phyloP scores from a whole-genome alignment of 2,113 vertebrate species.

The Emydocephalus ijimae region DNA sequence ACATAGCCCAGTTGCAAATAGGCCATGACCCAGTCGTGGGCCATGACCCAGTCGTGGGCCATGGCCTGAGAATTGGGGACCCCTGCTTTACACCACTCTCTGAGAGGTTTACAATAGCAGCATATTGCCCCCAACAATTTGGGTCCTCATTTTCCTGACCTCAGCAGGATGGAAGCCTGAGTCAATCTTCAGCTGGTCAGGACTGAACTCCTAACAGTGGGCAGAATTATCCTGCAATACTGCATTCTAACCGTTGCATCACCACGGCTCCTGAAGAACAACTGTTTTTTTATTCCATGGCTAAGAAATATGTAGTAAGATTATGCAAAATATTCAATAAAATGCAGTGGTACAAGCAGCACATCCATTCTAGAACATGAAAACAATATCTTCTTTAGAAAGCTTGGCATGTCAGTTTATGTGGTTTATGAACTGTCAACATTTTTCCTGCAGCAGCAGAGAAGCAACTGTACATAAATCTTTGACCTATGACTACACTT shows the following conservation, averaged over 20 bases:
- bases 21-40: too few relatives aligned
- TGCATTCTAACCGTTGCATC: neutral
- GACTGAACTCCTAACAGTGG: neutral
- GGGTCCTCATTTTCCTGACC: neutral
- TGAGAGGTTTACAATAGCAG: neutral
- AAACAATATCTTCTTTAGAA: neutral
- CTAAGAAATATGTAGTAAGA: neutral
- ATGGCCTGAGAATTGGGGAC: too few relatives aligned
- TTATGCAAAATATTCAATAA: neutral
- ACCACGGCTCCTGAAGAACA: neutral
- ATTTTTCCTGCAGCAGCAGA: neutral
- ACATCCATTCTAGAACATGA: neutral
- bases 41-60: too few relatives aligned
- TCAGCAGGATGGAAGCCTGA: neutral
- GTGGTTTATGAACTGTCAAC: neutral
- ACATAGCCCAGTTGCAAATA: too few relatives aligned
- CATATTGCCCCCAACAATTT: neutral
- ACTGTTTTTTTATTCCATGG: neutral
- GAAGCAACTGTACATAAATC: neutral
- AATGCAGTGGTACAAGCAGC: neutral
- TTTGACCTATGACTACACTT: neutral
- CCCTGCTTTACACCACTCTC: neutral
- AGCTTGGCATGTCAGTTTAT: neutral
- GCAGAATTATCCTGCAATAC: neutral
- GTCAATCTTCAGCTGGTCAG: neutral